Evolutionary conservation across 2,797 vertebrate species (phyloP).

Genomic region (Salarias fasciatus): DNA sequence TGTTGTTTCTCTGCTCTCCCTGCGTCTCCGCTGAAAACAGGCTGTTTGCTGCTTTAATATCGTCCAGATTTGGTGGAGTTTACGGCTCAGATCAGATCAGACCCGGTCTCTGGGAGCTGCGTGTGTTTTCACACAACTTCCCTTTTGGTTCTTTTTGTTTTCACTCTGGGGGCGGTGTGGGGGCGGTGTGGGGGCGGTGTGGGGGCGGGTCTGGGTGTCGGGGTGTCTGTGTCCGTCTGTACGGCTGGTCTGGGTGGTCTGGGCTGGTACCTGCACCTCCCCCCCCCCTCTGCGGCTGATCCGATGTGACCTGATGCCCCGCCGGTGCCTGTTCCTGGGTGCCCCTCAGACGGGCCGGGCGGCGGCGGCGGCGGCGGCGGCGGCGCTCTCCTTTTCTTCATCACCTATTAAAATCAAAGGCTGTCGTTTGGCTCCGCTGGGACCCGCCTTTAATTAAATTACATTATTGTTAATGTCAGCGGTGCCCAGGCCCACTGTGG

Average conservation of each 20-base stretch:
- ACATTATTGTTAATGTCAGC: constrained; percentile 89
- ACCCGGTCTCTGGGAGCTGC: too few species aligned
- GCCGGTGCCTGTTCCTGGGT: constrained; percentile 62
- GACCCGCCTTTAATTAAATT: constrained; percentile 85
- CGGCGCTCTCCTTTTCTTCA: constrained; percentile 71
- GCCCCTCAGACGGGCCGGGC: constrained; percentile 63
- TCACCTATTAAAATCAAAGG: constrained; percentile 83
- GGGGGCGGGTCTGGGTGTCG: neutral
- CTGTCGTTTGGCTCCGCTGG: constrained; percentile 48
- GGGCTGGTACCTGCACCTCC: constrained; percentile 80
- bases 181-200: neutral
- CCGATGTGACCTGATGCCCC: constrained; percentile 76
- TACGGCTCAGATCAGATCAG: constrained; percentile 28
- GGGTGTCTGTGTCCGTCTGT: neutral
- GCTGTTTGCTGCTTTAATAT: constrained; percentile 30
- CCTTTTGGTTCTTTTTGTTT: too few species aligned
- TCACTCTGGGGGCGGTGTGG: neutral
- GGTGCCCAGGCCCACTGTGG: constrained; percentile 61
- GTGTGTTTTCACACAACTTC: too few species aligned
- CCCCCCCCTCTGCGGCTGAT: constrained; percentile 49
- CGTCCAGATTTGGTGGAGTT: constrained; percentile 52
- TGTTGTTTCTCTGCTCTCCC: too few species aligned
- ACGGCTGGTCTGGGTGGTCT: constrained; percentile 58
- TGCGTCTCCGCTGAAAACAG: neutral
- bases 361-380: constrained; percentile 32